phyloP scores from a whole-genome alignment of 2,797 vertebrate genomes.

The Pseudochirops cupreus region DNA sequence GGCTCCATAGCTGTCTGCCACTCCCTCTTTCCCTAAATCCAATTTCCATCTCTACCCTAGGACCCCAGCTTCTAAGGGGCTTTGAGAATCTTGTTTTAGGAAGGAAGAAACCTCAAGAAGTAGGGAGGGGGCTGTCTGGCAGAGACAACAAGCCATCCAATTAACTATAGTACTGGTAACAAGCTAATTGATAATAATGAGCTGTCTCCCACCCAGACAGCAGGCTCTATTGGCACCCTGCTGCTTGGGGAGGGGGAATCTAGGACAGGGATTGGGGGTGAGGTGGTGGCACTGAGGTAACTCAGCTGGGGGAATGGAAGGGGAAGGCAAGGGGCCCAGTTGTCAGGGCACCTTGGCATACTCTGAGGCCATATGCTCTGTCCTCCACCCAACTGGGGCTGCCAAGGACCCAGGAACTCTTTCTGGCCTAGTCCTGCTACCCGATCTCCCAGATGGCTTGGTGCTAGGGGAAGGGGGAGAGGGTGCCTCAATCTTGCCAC shows the following conservation, averaged over 20 bases:
- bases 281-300: neutral
- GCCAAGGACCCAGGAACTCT: slow-evolving; percentile 8
- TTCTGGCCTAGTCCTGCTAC: neutral
- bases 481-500: neutral
- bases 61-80: neutral
- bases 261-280: neutral
- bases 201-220: neutral
- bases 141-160: slow-evolving; percentile 1
- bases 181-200: slow-evolving; percentile 16
- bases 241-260: neutral
- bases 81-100: neutral
- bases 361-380: neutral
- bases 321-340: neutral
- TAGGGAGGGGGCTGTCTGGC: neutral
- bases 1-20: neutral
- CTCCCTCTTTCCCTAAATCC: neutral
- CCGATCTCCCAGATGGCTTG: slow-evolving; percentile 13
- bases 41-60: neutral
- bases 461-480: neutral
- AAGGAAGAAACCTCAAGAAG: neutral
- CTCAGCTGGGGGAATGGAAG: neutral
- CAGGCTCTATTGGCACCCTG: neutral
- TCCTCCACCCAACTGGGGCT: neutral
- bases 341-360: neutral
- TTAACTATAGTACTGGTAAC: slow-evolving; percentile 1